Evolutionary conservation across 2,113 vertebrate genomes (phyloP).

Genomic region (Ageneiosus marmoratus): DNA sequence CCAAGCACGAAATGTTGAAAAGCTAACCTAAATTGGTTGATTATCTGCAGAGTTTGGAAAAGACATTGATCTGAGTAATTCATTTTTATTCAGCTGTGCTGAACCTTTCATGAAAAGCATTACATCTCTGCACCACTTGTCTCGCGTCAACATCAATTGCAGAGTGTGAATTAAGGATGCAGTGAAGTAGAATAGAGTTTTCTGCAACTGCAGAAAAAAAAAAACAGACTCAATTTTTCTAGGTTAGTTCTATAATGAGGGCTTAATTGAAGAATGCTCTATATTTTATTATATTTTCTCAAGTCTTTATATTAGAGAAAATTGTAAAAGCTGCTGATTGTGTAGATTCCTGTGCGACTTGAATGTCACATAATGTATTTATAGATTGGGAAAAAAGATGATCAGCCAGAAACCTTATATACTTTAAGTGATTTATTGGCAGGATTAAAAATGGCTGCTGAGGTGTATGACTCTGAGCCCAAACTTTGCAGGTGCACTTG

Average conservation of each 20-base stretch:
- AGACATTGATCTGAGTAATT: constrained; percentile 20
- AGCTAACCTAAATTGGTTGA: not conserved
- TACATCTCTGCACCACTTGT: not conserved
- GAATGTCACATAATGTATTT: not conserved
- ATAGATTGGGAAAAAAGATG: not conserved
- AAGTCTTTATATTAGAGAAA: not conserved
- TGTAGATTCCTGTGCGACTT: not conserved
- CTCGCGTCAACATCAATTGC: constrained; percentile 9
- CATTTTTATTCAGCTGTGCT: constrained; percentile 17
- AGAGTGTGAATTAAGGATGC: not conserved
- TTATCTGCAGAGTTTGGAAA: not conserved
- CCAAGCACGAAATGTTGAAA: not conserved
- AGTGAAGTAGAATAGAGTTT: not conserved
- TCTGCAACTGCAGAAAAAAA: not conserved
- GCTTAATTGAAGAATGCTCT: not conserved
- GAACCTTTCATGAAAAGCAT: constrained; percentile 19
- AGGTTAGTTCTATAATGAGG: not conserved
- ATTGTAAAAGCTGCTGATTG: not conserved
- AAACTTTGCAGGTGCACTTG: not conserved
- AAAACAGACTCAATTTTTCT: not conserved
- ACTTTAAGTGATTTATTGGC: not conserved
- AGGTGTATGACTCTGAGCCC: not conserved
- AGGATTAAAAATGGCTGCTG: not conserved
- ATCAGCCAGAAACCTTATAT: not conserved
- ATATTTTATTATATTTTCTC: not conserved